phyloP scores from a whole-genome alignment of 2,113 vertebrate genomes.

The Micronycteris hirsuta region DNA sequence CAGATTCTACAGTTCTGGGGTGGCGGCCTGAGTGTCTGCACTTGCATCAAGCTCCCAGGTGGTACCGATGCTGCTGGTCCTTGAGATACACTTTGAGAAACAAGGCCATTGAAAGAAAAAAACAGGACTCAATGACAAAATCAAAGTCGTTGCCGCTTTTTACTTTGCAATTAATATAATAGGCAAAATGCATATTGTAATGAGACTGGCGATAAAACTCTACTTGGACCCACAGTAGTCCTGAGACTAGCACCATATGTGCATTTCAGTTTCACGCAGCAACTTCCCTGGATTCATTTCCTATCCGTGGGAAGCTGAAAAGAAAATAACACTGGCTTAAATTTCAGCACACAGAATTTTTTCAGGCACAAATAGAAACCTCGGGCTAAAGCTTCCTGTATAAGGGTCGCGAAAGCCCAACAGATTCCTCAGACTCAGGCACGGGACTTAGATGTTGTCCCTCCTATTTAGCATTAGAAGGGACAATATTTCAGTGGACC shows the following conservation, averaged over 20 bases:
- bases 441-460: neutral
- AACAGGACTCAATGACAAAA: neutral
- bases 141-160: neutral
- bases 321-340: constrained; percentile 60
- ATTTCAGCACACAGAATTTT: constrained; percentile 44
- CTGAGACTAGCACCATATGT: constrained; percentile 62
- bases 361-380: constrained; percentile 16
- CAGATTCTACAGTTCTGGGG: neutral
- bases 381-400: neutral
- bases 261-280: constrained; percentile 9
- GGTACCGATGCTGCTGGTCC: neutral
- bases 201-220: constrained; percentile 27
- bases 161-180: neutral
- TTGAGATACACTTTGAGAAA: neutral
- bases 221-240: neutral
- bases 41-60: neutral
- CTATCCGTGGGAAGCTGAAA: constrained; percentile 61
- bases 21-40: neutral
- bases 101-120: neutral
- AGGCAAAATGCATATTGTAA: constrained; percentile 21
- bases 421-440: neutral
- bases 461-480: neutral
- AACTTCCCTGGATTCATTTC: constrained; percentile 61
- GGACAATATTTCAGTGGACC: neutral
- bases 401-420: neutral